A percentile compares a stretch with the other conserved stretches of the same genome.
Conservation (phyloP, 2,113 vertebrate species). For the Hepsetus odoe region DNA sequence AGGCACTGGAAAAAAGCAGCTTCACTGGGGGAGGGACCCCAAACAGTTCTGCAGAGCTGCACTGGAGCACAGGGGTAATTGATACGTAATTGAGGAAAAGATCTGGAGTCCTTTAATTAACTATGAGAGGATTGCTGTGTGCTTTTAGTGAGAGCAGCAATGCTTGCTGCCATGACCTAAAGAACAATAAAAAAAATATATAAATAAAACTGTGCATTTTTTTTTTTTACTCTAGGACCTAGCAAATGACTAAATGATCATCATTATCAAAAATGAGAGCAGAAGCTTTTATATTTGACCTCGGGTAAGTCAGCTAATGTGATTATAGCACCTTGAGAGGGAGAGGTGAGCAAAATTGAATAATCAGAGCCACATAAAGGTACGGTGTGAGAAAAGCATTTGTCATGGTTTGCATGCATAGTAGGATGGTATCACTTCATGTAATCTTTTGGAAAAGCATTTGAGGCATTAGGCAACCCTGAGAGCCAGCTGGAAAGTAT, state of each 20-base stretch:
- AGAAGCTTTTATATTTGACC: conserved; percentile 37
- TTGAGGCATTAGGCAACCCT: conserved; percentile 23
- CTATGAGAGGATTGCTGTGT: conserved; percentile 19
- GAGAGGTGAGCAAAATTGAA: conserved; percentile 35
- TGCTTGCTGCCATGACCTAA: neutral
- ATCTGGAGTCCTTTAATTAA: conserved; percentile 45
- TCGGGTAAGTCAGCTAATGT: conserved; percentile 29
- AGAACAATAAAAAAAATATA: neutral
- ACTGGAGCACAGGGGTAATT: conserved; percentile 39
- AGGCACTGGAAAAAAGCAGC: conserved; percentile 5
- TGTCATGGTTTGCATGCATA: neutral
- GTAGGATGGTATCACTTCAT: conserved; percentile 20
- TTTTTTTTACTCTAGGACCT: conserved; percentile 11
- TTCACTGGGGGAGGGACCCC: conserved; percentile 19
- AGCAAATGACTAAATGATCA: conserved; percentile 23
- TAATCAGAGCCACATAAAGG: conserved; percentile 26
- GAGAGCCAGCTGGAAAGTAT: conserved; percentile 1
- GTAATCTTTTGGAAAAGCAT: conserved; percentile 25
- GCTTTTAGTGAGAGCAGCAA: conserved; percentile 26
- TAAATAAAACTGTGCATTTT: neutral
- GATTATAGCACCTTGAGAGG: conserved; percentile 25
- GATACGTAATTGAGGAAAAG: conserved; percentile 43
- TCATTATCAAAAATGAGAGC: neutral
- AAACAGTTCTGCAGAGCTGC: conserved; percentile 12
- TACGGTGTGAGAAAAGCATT: conserved; percentile 33